These are phyloP conservation scores for Bradypus variegatus DNA, from an alignment of 2,797 vertebrate genomes.

Conservation along the genomic window DNA sequence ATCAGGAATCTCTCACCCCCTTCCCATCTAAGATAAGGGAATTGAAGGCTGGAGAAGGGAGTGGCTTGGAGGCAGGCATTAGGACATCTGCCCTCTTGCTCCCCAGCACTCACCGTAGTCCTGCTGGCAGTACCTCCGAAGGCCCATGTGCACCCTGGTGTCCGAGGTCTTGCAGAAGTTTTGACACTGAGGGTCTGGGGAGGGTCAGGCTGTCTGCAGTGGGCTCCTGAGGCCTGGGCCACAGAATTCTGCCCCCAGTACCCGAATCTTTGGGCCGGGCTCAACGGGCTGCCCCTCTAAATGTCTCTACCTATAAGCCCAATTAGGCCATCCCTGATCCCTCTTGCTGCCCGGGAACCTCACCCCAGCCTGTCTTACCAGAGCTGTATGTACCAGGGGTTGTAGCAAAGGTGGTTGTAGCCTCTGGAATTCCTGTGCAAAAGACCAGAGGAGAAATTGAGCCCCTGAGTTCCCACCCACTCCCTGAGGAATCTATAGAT, in stretches of 20 bases:
- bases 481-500: background rate
- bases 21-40: background rate
- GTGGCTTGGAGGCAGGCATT: background rate
- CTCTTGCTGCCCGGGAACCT: background rate
- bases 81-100: background rate
- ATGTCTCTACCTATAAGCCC: background rate
- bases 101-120: slow-evolving; percentile 78
- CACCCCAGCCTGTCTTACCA: slow-evolving; percentile 39
- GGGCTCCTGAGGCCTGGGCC: background rate
- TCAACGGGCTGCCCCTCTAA: background rate
- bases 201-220: slow-evolving; percentile 15
- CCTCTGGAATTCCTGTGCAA: slow-evolving; percentile 58
- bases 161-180: slow-evolving; percentile 84
- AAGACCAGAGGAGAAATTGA: background rate
- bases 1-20: background rate
- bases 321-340: background rate
- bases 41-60: background rate
- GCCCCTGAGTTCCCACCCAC: background rate
- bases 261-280: background rate
- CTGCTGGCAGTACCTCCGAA: slow-evolving; percentile 86
- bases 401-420: slow-evolving; percentile 14
- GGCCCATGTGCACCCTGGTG: slow-evolving; percentile 84
- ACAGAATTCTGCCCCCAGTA: background rate
- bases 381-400: slow-evolving; percentile 30
- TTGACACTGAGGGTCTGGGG: slow-evolving; percentile 83